phyloP scores from a whole-genome alignment of 1,140 invertebrate species.

The Drosophila pseudoobscura region DNA sequence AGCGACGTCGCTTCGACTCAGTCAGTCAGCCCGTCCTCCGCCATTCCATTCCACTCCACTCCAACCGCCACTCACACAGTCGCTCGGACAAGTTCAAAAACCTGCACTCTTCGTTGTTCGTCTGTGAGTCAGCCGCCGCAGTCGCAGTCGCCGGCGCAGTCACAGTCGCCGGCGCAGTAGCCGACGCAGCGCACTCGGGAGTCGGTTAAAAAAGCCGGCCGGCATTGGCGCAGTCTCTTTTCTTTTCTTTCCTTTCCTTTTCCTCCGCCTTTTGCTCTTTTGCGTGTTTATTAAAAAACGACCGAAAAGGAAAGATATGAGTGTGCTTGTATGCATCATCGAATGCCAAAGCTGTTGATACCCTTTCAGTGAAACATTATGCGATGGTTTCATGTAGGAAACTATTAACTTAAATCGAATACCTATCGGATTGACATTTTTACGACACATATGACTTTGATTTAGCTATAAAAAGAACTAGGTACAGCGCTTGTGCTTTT shows the following conservation, averaged over 20 bases:
- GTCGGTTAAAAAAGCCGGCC: slow-evolving; percentile 75
- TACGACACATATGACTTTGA: too few relatives aligned
- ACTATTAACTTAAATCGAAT: too few relatives aligned
- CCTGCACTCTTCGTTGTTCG: slow-evolving; percentile 46
- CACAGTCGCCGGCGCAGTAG: slow-evolving; percentile 15
- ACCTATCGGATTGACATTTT: too few relatives aligned
- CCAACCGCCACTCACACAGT: slow-evolving; percentile 17
- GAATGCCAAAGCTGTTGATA: too few relatives aligned
- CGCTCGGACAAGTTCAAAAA: slow-evolving; percentile 74
- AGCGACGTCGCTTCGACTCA: slow-evolving; percentile 16
- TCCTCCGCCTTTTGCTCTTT: slow-evolving; percentile 37
- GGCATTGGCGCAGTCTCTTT: slow-evolving; percentile 50
- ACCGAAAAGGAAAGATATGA: slow-evolving; percentile 8
- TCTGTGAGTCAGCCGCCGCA: slow-evolving; percentile 47
- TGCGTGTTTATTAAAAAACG: slow-evolving; percentile 53
- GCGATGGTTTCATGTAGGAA: too few relatives aligned
- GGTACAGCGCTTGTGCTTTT: too few relatives aligned
- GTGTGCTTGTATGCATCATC: too few relatives aligned
- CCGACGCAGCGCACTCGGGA: slow-evolving; percentile 14
- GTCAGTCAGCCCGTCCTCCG: not conserved
- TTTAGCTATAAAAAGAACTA: too few relatives aligned
- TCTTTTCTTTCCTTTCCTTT: slow-evolving; percentile 11
- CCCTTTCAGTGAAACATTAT: too few relatives aligned
- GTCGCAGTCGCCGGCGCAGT: slow-evolving; percentile 4
- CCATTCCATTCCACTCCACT: not conserved